Base-by-base conservation (phyloP, 35 echinoderm and acorn worm species). In the Patiria miniata region DNA sequence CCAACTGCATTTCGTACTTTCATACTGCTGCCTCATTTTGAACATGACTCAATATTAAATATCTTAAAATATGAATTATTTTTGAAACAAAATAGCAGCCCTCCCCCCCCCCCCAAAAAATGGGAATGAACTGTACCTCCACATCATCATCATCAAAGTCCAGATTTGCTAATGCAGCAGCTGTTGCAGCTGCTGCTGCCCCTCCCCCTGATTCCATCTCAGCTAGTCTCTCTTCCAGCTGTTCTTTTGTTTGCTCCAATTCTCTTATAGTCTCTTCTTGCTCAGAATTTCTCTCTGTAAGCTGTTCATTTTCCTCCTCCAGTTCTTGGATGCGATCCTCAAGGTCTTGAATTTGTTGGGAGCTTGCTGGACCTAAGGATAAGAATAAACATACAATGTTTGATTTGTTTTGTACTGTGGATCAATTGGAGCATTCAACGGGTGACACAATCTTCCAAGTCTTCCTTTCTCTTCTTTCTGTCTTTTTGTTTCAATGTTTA, bases 81-180 rank as follows among this genome's bases (percentile, higher is more conserved):
- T 47, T 47, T 47, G 12, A 47, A 47, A 47, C 42, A 47, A 47
- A 4, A 47, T 47, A n/a, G n/a, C n/a, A n/a, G n/a, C n/a, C n/a
- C n/a, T n/a, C n/a, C n/a, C n/a, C n/a, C n/a, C 42, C 42, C 4
- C 37, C 59, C 65, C 17, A 59, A 83, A 47, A 21, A 55, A 38
- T 83, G 17, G n/a, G 6, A 83, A 61, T 39, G 36, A 15, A 21
- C 18, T 81, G 85, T 47, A 98, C 96, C 92, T 98, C 92, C 7
- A 94, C 78, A 77, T 98, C 96, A 94, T 98, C 96, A 36, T 98
- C 96, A 92, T 98, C 92, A 40, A 91, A 36, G 39, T 91, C 86
- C 0, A 88, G 77, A 65, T 60, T 76, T 53, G 84, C 53, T 32
- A 78, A 7, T 17, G 87, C 82, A 1, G 52, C 32, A 42, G 86